These are phyloP conservation scores for Zaprionus bogoriensis DNA, from an alignment of 2,888 invertebrate species.

Conservation along the genomic window DNA sequence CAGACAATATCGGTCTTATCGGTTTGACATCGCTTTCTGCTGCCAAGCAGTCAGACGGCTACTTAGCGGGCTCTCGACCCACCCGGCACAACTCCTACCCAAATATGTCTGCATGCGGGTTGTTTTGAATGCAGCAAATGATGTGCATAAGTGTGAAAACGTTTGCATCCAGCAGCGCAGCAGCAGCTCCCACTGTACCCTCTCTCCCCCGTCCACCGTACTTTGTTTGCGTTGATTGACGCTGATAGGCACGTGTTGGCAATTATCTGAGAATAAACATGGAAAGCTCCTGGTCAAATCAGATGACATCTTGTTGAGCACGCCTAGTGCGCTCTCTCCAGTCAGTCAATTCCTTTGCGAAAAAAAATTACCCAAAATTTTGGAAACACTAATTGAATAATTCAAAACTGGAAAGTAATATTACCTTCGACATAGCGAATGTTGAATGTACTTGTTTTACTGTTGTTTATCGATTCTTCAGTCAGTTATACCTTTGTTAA, in stretches of 20 bases:
- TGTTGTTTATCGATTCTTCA: no score
- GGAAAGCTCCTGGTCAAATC: conserved; percentile 51
- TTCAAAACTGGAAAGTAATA: no score
- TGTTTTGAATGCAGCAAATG: conserved; percentile 59
- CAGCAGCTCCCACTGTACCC: not conserved
- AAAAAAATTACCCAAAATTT: no score
- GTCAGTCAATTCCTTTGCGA: not conserved
- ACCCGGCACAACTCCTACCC: conserved; percentile 11
- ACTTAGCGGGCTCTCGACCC: conserved; percentile 52
- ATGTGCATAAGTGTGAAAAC: conserved; percentile 71
- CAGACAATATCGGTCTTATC: conserved; percentile 54
- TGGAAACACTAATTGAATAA: no score
- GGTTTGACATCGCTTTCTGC: conserved; percentile 35
- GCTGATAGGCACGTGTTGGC: conserved; percentile 81
- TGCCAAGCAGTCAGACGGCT: conserved; percentile 51
- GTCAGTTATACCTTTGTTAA: no score
- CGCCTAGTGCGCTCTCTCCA: not conserved
- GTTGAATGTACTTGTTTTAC: no score
- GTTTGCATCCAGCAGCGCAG: conserved; percentile 38
- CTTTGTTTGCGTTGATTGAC: conserved; percentile 68
- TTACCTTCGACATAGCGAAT: no score
- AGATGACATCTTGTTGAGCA: conserved; percentile 50
- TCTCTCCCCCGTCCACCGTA: not conserved
- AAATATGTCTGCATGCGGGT: conserved; percentile 58
- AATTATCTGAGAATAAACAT: conserved; percentile 78